Evolutionary conservation across 2,113 vertebrate genomes (phyloP), one percentile per base, ranked within the genome.

Genomic region (Pseudolaguvia tuberculata): DNA sequence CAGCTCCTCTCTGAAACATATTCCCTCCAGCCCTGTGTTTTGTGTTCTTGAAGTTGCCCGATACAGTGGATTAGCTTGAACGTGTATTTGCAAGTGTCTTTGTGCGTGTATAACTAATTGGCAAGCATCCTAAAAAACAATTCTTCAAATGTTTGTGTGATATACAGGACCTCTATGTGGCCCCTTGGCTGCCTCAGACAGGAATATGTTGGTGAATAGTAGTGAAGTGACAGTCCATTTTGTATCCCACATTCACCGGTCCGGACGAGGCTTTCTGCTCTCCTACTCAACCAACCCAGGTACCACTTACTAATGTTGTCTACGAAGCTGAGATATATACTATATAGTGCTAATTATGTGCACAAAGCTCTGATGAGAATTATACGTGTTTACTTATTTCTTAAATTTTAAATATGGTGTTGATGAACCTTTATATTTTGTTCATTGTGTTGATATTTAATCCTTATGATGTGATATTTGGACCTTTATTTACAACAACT

Each of bases 271-370:
- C 15, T 91, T 96, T 78, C 85, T 95, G 4, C 84, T 96, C 25
- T 94, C 94, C 59, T 96, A 95, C 0, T 85, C 92, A 79, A 91
- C 91, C 42, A 90, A 91, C 67, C 84, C 90, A 90, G 94, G 94
- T 95, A 89, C 3, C 69, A 21, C 51, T 31, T 15, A 13, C n/a
- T 29, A 10, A 2, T 15, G 14, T 63, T 51, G 9, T 52, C 20
- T 17, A 8, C 20, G 52, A 42, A 6, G 6, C 27, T 61, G n/a
- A 23, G 48, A n/a, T 51, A 35, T 35, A 35, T 35, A 35, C 31
- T 35, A 35, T 35, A 35, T 35, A 35, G 31, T 35, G 31, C 31
- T 35, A 35, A 4, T 35, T 35, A 35, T 35, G 31, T 35, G 31
- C 3, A 35, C 31, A 4, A 35, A 35, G 6, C 3, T 6, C 3